These are phyloP conservation scores for Epinephelus fuscoguttatus DNA, from an alignment of 2,113 vertebrate genomes.

Conservation along the genomic window DNA sequence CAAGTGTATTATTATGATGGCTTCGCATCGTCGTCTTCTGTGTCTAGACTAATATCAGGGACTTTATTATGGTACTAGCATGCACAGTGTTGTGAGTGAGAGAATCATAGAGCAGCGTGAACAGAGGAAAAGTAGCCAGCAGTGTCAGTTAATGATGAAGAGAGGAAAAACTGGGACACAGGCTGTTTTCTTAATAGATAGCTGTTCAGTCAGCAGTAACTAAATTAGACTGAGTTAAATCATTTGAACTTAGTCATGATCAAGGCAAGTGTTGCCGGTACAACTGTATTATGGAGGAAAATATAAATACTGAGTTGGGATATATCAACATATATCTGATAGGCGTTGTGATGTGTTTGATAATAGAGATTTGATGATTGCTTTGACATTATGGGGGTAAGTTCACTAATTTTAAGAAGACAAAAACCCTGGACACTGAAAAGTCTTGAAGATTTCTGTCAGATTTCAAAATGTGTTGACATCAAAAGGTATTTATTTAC, in stretches of 20 bases:
- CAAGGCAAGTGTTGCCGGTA: neutral
- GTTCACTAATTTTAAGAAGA: neutral
- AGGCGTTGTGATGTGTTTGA: no score
- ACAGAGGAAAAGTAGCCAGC: neutral
- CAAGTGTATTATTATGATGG: conserved; percentile 40
- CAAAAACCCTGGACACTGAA: neutral
- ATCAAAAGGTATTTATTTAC: neutral
- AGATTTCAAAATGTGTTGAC: neutral
- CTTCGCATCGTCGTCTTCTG: neutral
- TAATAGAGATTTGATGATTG: no score
- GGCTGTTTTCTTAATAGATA: neutral
- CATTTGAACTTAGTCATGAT: neutral
- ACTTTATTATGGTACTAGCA: neutral
- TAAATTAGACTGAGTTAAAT: neutral
- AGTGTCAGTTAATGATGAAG: neutral
- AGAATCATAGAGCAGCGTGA: neutral
- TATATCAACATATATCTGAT: neutral
- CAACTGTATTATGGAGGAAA: neutral
- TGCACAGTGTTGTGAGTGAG: neutral
- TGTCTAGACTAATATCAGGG: neutral
- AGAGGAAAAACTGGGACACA: neutral
- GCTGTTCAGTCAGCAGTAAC: neutral
- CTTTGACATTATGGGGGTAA: no score
- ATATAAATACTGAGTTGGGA: neutral
- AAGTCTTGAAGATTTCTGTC: neutral